Conservation (phyloP, 2,888 invertebrate genomes). For the Metalampra italica region DNA sequence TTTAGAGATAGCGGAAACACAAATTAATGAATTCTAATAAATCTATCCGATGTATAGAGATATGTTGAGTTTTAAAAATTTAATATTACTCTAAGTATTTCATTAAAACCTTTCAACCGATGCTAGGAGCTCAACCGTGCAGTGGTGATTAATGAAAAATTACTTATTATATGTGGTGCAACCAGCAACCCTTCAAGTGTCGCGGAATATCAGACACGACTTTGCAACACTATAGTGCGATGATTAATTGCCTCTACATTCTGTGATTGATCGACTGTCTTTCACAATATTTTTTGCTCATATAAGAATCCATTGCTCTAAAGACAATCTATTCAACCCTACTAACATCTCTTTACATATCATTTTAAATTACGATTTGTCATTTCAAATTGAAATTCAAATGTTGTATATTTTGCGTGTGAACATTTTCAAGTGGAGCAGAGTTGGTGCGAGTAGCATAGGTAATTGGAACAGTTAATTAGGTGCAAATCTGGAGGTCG, state of each 20-base stretch:
- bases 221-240: slow-evolving; percentile 40
- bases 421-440: slow-evolving; percentile 33
- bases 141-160: slow-evolving; percentile 33
- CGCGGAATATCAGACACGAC: slow-evolving; percentile 38
- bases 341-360: slow-evolving; percentile 40
- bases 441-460: slow-evolving; percentile 34
- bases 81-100: no score
- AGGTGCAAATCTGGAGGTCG: slow-evolving; percentile 54
- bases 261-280: slow-evolving; percentile 63
- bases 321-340: slow-evolving; percentile 36
- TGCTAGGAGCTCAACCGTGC: slow-evolving; percentile 13
- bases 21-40: background rate
- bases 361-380: slow-evolving; percentile 67
- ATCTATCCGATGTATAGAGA: no score
- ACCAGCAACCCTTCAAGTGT: slow-evolving; percentile 43
- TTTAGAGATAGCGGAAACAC: background rate
- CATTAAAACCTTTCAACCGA: background rate
- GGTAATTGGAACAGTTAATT: slow-evolving; percentile 49
- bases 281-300: slow-evolving; percentile 31
- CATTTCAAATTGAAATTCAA: slow-evolving; percentile 46
- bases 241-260: slow-evolving; percentile 64
- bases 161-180: slow-evolving; percentile 1
- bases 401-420: slow-evolving; percentile 49
- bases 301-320: slow-evolving; percentile 24
- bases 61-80: no score